These are phyloP conservation scores for Pandemis cinnamomeana DNA, from an alignment of 2,888 invertebrate species.

Conservation along the genomic window DNA sequence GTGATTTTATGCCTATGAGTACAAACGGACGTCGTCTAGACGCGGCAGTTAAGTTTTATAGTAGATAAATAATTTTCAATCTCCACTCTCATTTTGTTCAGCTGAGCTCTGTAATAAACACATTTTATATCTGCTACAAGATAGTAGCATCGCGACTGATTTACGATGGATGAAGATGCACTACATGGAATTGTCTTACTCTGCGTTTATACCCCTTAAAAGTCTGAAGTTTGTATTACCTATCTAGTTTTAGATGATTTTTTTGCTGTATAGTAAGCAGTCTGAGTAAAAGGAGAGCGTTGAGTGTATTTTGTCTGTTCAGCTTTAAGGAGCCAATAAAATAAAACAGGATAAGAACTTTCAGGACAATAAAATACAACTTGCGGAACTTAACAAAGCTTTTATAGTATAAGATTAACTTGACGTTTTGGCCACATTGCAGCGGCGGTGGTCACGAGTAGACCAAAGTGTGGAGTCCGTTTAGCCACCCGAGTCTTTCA, in stretches of 20 bases:
- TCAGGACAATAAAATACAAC: too few relatives aligned
- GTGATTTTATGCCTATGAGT: constrained; percentile 25
- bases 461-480: too few relatives aligned
- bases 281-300: too few relatives aligned
- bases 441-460: too few relatives aligned
- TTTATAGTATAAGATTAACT: too few relatives aligned
- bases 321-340: too few relatives aligned
- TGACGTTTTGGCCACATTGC: too few relatives aligned
- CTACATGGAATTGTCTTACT: neutral
- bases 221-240: neutral
- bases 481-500: too few relatives aligned
- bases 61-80: constrained; percentile 33
- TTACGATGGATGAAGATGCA: constrained; percentile 17
- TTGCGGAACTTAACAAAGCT: too few relatives aligned
- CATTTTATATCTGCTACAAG: constrained; percentile 13
- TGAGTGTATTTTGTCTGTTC: too few relatives aligned
- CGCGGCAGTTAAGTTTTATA: constrained; percentile 36
- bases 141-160: neutral
- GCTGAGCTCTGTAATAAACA: constrained; percentile 29
- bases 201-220: neutral
- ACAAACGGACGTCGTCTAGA: constrained; percentile 37
- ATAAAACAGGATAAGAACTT: too few relatives aligned
- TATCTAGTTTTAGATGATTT: neutral
- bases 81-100: constrained; percentile 14
- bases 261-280: too few relatives aligned